Percentiles rank a stretch among this genome's conserved stretches.
Evolutionary conservation across 2,797 vertebrate genomes (phyloP).

Genomic region (Lepus oiostolus): DNA sequence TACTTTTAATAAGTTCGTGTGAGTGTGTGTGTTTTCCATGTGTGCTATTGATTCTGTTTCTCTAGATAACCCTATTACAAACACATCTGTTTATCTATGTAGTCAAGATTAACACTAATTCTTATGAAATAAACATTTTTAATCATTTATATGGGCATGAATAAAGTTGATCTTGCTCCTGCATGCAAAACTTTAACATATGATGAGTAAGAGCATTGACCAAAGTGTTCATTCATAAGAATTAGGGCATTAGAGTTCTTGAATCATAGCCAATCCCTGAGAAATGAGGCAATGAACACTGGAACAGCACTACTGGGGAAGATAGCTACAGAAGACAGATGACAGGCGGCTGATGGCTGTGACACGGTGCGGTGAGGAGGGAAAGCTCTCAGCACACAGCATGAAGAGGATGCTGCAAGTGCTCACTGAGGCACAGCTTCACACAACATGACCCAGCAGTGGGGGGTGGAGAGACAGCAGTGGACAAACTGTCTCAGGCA

Average conservation of each 20-base stretch:
- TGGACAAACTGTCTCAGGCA: neutral
- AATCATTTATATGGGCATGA: neutral
- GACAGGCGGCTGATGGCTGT: conserved; percentile 62
- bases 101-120: neutral
- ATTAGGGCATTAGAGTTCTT: conserved; percentile 29
- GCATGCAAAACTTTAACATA: neutral
- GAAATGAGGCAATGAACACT: conserved; percentile 46
- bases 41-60: neutral
- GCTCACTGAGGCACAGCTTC: neutral
- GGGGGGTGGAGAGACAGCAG: neutral
- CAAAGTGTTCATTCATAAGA: conserved; percentile 70
- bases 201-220: conserved; percentile 3
- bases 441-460: neutral
- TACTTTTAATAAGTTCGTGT: neutral
- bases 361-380: neutral
- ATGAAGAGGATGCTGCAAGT: accelerated
- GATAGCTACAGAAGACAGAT: conserved; percentile 56
- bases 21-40: no score
- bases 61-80: neutral
- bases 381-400: neutral
- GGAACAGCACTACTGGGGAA: neutral
- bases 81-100: neutral
- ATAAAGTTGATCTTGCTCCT: neutral
- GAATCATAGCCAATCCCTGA: conserved; percentile 53
- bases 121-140: conserved; percentile 10